Conservation (phyloP, 2,888 invertebrate species). For the Dendrolimus houi region DNA sequence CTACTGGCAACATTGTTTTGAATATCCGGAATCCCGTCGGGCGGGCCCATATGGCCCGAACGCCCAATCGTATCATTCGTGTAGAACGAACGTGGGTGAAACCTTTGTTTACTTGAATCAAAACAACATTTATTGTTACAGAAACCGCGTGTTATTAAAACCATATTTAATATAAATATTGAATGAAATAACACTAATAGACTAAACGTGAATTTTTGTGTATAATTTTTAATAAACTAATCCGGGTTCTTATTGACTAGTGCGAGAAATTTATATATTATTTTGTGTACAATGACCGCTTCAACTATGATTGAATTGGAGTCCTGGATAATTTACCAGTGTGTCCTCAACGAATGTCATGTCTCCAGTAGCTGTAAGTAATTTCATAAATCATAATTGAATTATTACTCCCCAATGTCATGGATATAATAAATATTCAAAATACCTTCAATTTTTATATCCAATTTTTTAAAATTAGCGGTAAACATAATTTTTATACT, state of each 20-base stretch:
- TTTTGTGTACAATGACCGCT: slow-evolving; percentile 61
- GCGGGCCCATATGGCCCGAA: slow-evolving; percentile 30
- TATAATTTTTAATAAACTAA: slow-evolving; percentile 18
- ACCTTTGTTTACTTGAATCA: slow-evolving; percentile 21
- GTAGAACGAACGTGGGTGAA: slow-evolving; percentile 45
- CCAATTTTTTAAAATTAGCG: no score
- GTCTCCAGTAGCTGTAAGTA: slow-evolving; percentile 80
- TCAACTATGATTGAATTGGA: slow-evolving; percentile 80
- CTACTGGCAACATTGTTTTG: slow-evolving; percentile 24
- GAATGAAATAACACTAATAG: slow-evolving; percentile 32
- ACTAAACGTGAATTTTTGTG: slow-evolving; percentile 20
- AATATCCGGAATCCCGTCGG: slow-evolving; percentile 35
- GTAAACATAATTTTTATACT: no score
- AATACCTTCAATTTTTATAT: no score
- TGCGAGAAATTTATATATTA: slow-evolving; percentile 22
- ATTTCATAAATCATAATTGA: not conserved
- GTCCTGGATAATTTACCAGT: slow-evolving; percentile 83
- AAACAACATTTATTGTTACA: slow-evolving; percentile 30
- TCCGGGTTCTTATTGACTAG: slow-evolving; percentile 31
- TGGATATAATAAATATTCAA: no score
- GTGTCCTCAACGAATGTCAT: slow-evolving; percentile 80
- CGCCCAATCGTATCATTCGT: slow-evolving; percentile 52
- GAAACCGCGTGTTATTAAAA: slow-evolving; percentile 42
- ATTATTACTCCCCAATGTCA: no score
- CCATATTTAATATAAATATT: slow-evolving; percentile 29